Base-by-base conservation (phyloP, 2,888 invertebrate genomes). In the Tolmerus cingulatus region DNA sequence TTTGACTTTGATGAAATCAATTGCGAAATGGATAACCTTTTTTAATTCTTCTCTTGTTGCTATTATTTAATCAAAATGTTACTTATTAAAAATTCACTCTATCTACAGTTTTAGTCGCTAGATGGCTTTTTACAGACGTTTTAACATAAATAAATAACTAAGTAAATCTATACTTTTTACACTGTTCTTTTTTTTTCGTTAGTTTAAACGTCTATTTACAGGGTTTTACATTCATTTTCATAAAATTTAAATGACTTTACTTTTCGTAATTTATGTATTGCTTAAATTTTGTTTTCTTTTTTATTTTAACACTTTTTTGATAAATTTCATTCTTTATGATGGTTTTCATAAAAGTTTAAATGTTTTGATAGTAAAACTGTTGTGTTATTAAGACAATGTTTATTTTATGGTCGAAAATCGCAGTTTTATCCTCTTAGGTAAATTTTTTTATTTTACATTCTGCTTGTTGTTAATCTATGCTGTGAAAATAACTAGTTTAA, bases 41-140 rank as follows among this genome's bases (percentile, higher is more conserved):
- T 66, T 43, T 85, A 7, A n/a, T 46, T 16, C 46, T 46, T 85
- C 30, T n/a, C 30, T 79, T 79, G 51, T 51, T 27, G 40, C 46
- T 79, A 40, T 74, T 85, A 66, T 84, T 85, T 85, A 27, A 46
- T 43, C 46, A 30, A 85, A 74, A n/a, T 55, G 43, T 74, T 74
- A n/a, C 46, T 43, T 85, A 19, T 43, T 85, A 85, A 85, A 85
- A 85, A 74, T 85, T 85, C 46, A 74, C 74, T 74, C 85, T 85
- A 85, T 74, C 85, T 85, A 85, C 85, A 46, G 23, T 23, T 74
- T 85, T 74, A 43, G 12, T 43, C 46, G 85, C 85, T 85, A 85
- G 27, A 74, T 79, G 30, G 79, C n/a, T 34, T 82, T 82, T 37
- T 82, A 57, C 66, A 37, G 30, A 46, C 78, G 23, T 46, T 78